Evolutionary conservation across 2,797 vertebrate species (phyloP).

Genomic region (Cichlasoma orientale): DNA sequence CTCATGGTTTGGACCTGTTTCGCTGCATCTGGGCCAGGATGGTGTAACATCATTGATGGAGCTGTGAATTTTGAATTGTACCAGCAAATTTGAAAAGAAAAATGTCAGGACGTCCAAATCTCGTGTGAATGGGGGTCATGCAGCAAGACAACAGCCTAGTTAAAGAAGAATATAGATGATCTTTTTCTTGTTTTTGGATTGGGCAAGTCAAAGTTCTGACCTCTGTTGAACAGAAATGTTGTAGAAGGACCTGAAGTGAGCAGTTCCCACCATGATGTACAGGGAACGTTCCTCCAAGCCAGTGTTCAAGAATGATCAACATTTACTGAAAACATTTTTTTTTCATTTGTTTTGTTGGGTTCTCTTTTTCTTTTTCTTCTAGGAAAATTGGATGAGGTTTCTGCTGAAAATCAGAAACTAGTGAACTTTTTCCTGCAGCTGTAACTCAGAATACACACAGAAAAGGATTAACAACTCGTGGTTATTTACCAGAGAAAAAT

Average conservation of each 20-base stretch:
- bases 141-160: not conserved
- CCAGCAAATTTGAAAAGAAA: not conserved
- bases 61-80: not conserved
- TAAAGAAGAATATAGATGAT: not conserved
- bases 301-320: not conserved
- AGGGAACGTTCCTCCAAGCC: not conserved
- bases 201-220: not conserved
- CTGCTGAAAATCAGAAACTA: not conserved
- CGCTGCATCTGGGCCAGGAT: not conserved
- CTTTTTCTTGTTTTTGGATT: not conserved
- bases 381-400: not conserved
- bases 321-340: not conserved
- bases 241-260: not conserved
- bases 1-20: not conserved
- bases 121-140: not conserved
- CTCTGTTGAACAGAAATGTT: not conserved
- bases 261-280: not conserved
- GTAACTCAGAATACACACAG: not conserved
- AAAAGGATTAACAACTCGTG: not conserved
- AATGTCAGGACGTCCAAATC: not conserved
- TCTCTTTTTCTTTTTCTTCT: not conserved
- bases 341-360: not conserved
- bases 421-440: not conserved
- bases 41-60: not conserved
- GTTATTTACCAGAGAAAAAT: not conserved